These are phyloP conservation scores for Galaxea fascicularis DNA, from an alignment of 92 coral and sea anemone genomes.

Conservation along the genomic window DNA sequence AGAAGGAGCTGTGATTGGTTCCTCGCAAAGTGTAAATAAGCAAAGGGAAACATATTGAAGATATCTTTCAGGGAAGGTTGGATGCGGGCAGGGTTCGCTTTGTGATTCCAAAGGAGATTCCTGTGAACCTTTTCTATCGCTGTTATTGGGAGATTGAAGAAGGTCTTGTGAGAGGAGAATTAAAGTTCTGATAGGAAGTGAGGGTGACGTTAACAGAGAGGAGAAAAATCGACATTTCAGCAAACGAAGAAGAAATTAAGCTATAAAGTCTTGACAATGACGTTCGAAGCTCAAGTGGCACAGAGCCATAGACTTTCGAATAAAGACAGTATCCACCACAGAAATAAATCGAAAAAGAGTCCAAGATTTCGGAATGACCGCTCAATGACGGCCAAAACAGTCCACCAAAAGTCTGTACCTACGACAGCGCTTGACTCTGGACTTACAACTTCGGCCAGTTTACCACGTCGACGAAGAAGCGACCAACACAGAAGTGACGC, in stretches of 20 bases:
- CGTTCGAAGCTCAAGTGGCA: slow-evolving; percentile 62
- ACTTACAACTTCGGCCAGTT: slow-evolving; percentile 45
- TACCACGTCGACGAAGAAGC: slow-evolving; percentile 79
- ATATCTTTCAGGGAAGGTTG: not conserved
- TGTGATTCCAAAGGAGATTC: not conserved
- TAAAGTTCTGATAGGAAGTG: not conserved
- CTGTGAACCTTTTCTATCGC: not conserved
- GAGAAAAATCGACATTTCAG: not conserved
- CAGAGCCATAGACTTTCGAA: slow-evolving; percentile 50
- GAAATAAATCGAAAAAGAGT: slow-evolving; percentile 70
- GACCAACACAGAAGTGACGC: slow-evolving; percentile 40
- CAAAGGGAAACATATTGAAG: not conserved
- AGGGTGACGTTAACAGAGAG: no score
- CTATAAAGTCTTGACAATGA: slow-evolving; percentile 56
- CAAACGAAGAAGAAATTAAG: slow-evolving; percentile 12
- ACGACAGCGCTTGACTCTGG: slow-evolving; percentile 55
- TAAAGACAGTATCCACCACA: slow-evolving; percentile 67
- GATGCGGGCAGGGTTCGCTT: not conserved
- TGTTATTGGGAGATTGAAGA: not conserved
- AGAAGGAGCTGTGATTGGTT: slow-evolving; percentile 56
- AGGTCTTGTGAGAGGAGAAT: not conserved
- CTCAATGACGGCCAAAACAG: slow-evolving; percentile 62
- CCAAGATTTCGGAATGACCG: slow-evolving; percentile 81
- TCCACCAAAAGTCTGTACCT: slow-evolving; percentile 77
- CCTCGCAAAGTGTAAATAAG: not conserved